Evolutionary conservation across 2,797 vertebrate genomes (phyloP), one percentile per base, ranked within the genome.

Genomic region (Spinibarbus caldwelli): DNA sequence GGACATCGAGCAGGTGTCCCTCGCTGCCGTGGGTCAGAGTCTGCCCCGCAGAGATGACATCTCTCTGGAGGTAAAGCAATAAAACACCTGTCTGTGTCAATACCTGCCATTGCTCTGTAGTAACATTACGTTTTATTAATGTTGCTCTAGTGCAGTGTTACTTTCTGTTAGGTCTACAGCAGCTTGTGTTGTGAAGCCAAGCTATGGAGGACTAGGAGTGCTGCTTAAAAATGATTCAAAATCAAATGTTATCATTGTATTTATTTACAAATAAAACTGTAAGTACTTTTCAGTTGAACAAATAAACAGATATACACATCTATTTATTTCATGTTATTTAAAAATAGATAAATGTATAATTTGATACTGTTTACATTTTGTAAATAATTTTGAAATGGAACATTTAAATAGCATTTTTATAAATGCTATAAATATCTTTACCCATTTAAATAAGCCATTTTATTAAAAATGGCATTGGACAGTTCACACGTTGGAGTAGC

Each of bases 1-100:
- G 86, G 97, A 99, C 93, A 99, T 99, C 3, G 98, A 99, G 89
- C 98, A 99, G 92, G 97, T 97, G 17, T 99, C 98, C 0, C 95
- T 99, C 0, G 97, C 97, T 0, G 96, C 97, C 0, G 95, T 99
- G 86, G 98, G 97, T 86, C 98, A 99, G 93, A 98, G 96, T 85
- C 89, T 99, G 91, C 97, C 97, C 88, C 96, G 96, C 11, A 95
- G 98, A 92, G 98, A 99, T 52, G 98, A 99, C 95, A 99, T 99
- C 93, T 99, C 98, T 0, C 95, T 98, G 87, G 98, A 99, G 96
- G 98, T 99, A 94, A 94, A 45, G 23, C 49, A 31, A 49, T 29
- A 86, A 78, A 78, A 67, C 8, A 23, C 21, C 49, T 59, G 71
- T 73, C 71, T 49, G n/a, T 73, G 43, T 45, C 43, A 59, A 26